phyloP scores from a whole-genome alignment of 2,113 vertebrate genomes.

The Dipodomys stephensi region DNA sequence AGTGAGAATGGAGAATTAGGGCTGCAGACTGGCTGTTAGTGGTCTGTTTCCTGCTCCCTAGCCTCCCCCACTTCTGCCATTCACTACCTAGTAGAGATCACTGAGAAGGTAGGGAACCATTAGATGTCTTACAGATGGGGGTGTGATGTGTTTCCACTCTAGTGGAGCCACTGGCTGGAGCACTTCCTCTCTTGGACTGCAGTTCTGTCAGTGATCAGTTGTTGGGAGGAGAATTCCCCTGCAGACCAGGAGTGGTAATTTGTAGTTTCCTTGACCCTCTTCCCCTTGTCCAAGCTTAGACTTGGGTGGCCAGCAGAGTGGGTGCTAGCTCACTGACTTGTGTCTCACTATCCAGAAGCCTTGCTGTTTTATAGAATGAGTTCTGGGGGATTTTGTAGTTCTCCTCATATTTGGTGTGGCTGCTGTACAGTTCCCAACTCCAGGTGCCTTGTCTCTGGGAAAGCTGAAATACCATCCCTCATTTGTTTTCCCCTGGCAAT shows the following conservation, averaged over 20 bases:
- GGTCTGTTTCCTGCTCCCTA: no score
- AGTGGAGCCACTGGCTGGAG: accelerated
- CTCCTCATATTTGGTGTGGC: neutral
- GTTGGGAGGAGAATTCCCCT: neutral
- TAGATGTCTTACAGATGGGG: neutral
- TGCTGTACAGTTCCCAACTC: neutral
- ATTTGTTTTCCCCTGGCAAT: neutral
- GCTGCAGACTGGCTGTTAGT: neutral
- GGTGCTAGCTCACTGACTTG: neutral
- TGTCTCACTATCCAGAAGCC: neutral
- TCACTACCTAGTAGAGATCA: neutral
- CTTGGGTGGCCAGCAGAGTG: accelerated
- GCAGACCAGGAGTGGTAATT: neutral
- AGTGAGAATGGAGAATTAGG: neutral
- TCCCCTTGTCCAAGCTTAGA: no score
- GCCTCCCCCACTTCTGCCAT: accelerated
- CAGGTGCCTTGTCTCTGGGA: neutral
- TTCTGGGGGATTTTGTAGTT: neutral
- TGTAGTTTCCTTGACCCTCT: neutral
- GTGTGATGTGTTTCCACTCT: neutral
- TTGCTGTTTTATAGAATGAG: neutral
- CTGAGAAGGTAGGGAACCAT: neutral
- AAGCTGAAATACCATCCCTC: neutral
- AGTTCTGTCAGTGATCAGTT: accelerated
- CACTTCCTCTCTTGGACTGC: accelerated